phyloP scores from a whole-genome alignment of 2,888 invertebrate species.

The Athalia cordata region DNA sequence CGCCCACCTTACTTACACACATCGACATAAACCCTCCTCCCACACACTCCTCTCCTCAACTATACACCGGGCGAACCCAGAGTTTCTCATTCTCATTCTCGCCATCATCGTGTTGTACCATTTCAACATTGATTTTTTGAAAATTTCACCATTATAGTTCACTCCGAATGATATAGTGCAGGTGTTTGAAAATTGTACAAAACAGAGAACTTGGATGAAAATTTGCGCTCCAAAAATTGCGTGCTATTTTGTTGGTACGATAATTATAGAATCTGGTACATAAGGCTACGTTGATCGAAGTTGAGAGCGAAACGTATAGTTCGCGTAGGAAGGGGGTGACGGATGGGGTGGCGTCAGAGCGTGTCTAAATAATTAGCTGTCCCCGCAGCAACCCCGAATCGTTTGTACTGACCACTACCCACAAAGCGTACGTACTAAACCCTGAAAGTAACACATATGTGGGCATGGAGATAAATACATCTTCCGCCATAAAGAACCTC shows the following conservation, averaged over 20 bases:
- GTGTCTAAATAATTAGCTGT: slow-evolving; percentile 74
- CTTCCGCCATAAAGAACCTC: not conserved
- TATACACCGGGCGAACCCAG: too few relatives aligned
- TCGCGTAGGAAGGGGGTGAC: slow-evolving; percentile 61
- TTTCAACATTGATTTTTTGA: too few relatives aligned
- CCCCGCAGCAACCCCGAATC: slow-evolving; percentile 68
- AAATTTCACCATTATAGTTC: too few relatives aligned
- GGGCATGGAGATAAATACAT: not conserved
- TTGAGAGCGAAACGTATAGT: slow-evolving; percentile 21
- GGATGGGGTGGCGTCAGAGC: slow-evolving; percentile 71
- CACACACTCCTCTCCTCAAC: too few relatives aligned
- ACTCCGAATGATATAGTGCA: too few relatives aligned
- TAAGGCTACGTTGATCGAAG: not conserved
- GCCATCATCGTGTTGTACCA: too few relatives aligned
- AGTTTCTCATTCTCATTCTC: too few relatives aligned
- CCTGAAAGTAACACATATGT: not conserved
- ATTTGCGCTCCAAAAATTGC: too few relatives aligned
- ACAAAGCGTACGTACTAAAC: not conserved
- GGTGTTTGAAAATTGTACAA: too few relatives aligned
- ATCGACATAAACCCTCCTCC: not conserved
- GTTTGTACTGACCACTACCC: slow-evolving; percentile 67
- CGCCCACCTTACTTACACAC: not conserved
- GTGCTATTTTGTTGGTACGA: too few relatives aligned
- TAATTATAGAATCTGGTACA: not conserved
- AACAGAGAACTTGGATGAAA: too few relatives aligned